phyloP scores from a whole-genome alignment of 2,797 vertebrate species.

The Nothura maculosa region DNA sequence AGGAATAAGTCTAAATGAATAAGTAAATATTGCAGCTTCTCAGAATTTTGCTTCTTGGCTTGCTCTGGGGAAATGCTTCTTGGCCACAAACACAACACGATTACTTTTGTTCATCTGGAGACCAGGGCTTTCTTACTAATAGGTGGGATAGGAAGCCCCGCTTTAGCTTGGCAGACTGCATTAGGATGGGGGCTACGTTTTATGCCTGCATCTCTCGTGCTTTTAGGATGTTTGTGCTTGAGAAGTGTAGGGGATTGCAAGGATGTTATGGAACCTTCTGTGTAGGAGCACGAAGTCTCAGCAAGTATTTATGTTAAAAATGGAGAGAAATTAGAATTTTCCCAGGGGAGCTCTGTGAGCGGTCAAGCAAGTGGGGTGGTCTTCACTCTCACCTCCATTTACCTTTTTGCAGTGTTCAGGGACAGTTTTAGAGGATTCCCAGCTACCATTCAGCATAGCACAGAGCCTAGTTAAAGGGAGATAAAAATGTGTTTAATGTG shows the following conservation, averaged over 20 bases:
- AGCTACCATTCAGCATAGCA: fast-evolving
- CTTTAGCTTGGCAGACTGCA: fast-evolving
- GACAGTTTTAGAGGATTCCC: not conserved
- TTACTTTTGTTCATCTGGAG: constrained; percentile 2
- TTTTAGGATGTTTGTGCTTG: not conserved
- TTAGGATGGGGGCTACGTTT: fast-evolving
- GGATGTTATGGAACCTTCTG: not conserved
- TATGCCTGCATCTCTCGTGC: not conserved
- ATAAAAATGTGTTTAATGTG: not conserved
- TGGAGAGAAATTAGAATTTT: not conserved
- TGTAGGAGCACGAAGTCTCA: not conserved
- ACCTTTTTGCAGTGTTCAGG: not conserved
- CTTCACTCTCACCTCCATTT: not conserved
- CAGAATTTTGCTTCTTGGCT: not conserved
- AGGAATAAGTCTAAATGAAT: not conserved
- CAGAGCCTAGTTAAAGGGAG: not conserved
- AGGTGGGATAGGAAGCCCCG: not conserved
- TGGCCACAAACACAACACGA: fast-evolving
- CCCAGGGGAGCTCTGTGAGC: not conserved
- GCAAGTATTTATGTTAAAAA: not conserved
- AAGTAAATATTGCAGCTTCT: not conserved
- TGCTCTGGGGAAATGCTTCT: not conserved
- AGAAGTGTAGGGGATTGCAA: not conserved
- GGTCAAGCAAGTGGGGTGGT: not conserved
- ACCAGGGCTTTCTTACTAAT: not conserved